Conservation (phyloP, 2,888 invertebrate genomes). For the Calameuta filiformis region DNA sequence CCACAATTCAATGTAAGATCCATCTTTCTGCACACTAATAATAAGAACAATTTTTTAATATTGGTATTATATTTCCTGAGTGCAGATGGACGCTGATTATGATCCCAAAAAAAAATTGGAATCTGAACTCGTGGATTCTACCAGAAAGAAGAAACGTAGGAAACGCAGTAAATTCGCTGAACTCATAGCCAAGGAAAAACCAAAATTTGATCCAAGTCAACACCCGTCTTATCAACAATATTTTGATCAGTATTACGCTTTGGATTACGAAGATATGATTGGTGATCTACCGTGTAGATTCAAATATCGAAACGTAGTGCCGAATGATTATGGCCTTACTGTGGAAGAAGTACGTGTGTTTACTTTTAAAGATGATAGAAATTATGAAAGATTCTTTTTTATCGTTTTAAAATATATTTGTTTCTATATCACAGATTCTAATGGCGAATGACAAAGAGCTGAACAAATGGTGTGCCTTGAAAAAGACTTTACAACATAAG, state of each 20-base stretch:
- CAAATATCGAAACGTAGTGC: slow-evolving; percentile 88
- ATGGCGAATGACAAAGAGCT: slow-evolving; percentile 92
- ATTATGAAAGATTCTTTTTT: not conserved
- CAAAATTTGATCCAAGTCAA: slow-evolving; percentile 81
- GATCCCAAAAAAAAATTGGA: slow-evolving; percentile 70
- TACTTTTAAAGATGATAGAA: not conserved
- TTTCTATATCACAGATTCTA: slow-evolving; percentile 76
- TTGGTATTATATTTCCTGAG: slow-evolving; percentile 24
- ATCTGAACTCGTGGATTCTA: slow-evolving; percentile 70
- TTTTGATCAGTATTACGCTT: slow-evolving; percentile 93
- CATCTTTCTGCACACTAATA: not conserved
- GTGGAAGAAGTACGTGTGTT: slow-evolving; percentile 82
- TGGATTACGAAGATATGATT: slow-evolving; percentile 96
- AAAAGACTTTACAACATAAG: slow-evolving; percentile 83
- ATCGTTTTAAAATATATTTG: slow-evolving; percentile 20
- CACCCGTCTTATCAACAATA: slow-evolving; percentile 85
- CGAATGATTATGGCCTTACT: slow-evolving; percentile 92
- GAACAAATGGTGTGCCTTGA: slow-evolving; percentile 95
- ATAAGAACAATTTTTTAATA: slow-evolving; percentile 3
- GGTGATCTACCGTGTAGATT: slow-evolving; percentile 92
- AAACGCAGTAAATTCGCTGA: slow-evolving; percentile 82
- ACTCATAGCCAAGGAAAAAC: slow-evolving; percentile 80
- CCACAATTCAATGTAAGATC: slow-evolving; percentile 79
- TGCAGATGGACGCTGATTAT: slow-evolving; percentile 91
- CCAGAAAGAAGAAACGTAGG: slow-evolving; percentile 73